These are phyloP conservation scores for Remorina albescens DNA, from an alignment of 2,797 vertebrate species.

Conservation along the genomic window DNA sequence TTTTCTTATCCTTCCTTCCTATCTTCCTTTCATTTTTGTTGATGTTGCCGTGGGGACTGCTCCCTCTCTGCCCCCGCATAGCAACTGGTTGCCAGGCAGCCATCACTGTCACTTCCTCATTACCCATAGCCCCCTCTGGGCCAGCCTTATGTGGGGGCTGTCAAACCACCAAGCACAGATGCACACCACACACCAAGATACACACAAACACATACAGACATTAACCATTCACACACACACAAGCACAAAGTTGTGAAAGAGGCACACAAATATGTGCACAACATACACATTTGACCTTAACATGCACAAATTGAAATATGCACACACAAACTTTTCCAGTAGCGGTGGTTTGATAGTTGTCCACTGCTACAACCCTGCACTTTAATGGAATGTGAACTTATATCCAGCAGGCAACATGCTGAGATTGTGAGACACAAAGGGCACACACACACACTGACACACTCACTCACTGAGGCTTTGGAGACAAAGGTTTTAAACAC, in stretches of 20 bases:
- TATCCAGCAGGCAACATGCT: constrained; percentile 71
- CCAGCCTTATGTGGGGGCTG: constrained; percentile 62
- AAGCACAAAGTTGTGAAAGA: constrained; percentile 4
- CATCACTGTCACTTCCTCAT: constrained; percentile 87
- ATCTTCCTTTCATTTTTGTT: constrained; percentile 74
- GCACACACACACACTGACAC: too few relatives aligned
- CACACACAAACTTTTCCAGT: constrained; percentile 48
- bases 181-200: constrained; percentile 41
- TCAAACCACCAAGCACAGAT: constrained; percentile 61
- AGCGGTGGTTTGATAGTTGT: constrained; percentile 69
- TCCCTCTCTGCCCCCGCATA: constrained; percentile 74
- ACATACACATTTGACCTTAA: constrained; percentile 39
- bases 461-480: constrained; percentile 40
- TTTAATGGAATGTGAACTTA: constrained; percentile 78
- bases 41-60: constrained; percentile 78
- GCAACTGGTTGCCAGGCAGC: constrained; percentile 81
- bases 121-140: constrained; percentile 82
- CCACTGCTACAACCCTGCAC: constrained; percentile 64
- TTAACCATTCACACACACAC: constrained; percentile 18
- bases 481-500: constrained; percentile 56
- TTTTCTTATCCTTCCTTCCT: constrained; percentile 42
- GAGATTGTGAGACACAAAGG: constrained; percentile 61
- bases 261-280: constrained; percentile 15
- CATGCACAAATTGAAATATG: constrained; percentile 19
- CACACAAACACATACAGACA: constrained; percentile 42